Conservation (phyloP, 2,888 invertebrate genomes). For the Amiota communis region DNA sequence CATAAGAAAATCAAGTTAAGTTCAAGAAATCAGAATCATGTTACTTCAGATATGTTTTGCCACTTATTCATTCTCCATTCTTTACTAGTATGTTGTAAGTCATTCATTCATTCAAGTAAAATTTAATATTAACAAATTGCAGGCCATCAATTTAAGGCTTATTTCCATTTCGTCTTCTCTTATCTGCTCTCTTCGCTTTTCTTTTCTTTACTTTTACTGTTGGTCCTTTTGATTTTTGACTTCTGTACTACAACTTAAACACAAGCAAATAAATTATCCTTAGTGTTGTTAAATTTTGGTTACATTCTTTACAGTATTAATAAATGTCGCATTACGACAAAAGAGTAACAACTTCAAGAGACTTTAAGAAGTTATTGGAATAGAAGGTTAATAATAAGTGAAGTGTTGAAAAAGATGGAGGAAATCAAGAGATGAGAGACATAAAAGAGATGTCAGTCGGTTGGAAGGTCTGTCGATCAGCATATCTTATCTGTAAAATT, state of each 20-base stretch:
- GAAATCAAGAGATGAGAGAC: no score
- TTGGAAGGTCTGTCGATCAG: no score
- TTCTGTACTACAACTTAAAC: conserved; percentile 6
- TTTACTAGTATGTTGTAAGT: background rate
- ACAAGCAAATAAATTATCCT: conserved; percentile 6
- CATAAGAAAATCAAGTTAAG: background rate
- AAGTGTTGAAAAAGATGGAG: no score
- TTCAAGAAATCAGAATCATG: background rate
- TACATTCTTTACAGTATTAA: no score
- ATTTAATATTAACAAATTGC: conserved; percentile 63
- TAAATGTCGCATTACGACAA: no score
- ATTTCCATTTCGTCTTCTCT: conserved; percentile 41
- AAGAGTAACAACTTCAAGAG: no score
- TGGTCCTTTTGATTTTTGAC: background rate
- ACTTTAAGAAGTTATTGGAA: no score
- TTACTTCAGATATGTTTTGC: background rate
- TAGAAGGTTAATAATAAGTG: no score
- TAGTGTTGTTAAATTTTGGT: conserved; percentile 9
- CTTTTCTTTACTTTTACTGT: background rate
- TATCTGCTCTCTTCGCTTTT: no score
- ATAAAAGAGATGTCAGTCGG: no score
- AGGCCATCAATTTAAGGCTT: conserved; percentile 64
- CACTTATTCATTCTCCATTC: background rate
- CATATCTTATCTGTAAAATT: no score
- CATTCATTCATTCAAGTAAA: background rate